Percentiles rank a stretch among this genome's conserved stretches.
Conservation (phyloP, 2,113 vertebrate genomes). For the Xenopus laevis region DNA sequence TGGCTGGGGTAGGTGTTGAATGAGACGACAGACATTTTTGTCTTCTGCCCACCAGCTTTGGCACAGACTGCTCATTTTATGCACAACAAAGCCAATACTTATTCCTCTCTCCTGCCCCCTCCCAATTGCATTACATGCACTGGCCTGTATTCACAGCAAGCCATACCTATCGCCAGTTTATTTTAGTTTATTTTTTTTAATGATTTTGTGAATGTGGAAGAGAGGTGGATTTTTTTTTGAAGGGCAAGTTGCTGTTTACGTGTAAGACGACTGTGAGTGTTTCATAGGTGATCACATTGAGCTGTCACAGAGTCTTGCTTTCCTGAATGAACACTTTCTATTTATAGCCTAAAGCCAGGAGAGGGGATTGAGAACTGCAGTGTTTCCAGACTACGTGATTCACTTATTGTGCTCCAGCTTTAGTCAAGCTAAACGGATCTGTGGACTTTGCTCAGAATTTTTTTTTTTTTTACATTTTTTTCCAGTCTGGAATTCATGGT, state of each 20-base stretch:
- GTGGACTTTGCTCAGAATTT: constrained; percentile 14
- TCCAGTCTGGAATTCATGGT: background rate
- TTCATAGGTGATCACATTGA: constrained; percentile 5
- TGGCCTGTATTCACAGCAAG: background rate
- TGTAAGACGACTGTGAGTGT: background rate
- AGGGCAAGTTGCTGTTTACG: background rate
- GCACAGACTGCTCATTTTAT: too few species aligned
- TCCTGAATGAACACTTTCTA: constrained; percentile 23
- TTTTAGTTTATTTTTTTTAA: background rate
- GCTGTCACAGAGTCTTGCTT: constrained; percentile 12
- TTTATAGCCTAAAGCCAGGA: constrained; percentile 23
- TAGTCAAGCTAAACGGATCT: constrained; percentile 1
- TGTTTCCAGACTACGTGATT: background rate
- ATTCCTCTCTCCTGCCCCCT: background rate
- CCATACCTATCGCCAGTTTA: too few species aligned
- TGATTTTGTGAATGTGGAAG: background rate
- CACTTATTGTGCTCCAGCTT: background rate
- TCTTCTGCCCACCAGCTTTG: background rate
- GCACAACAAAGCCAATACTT: too few species aligned
- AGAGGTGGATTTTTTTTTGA: background rate
- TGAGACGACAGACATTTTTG: background rate
- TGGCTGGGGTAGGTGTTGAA: background rate
- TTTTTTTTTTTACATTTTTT: too few species aligned
- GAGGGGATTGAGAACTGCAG: constrained; percentile 1
- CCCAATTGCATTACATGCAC: background rate